Conservation (phyloP, 2,888 invertebrate genomes). For the Machimus atricapillus region DNA sequence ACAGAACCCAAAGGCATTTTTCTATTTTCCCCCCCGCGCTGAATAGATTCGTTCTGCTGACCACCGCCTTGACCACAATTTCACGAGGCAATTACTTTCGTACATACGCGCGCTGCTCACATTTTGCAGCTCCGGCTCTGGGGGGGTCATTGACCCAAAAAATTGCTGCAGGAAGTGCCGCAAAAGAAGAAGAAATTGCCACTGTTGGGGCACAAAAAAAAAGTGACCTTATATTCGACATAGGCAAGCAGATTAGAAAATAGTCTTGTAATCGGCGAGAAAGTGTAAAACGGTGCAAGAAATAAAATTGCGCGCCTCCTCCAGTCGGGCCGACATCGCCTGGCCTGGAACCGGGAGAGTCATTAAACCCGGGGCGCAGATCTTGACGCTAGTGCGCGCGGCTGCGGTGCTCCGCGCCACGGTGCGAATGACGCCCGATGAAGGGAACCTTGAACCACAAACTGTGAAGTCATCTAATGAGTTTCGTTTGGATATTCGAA, state of each 20-base stretch:
- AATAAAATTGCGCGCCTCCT: background rate
- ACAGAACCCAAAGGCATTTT: background rate
- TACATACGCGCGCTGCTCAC: background rate
- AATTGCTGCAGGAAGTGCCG: background rate
- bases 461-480: slow-evolving; percentile 20
- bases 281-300: slow-evolving; percentile 5
- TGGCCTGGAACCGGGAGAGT: background rate
- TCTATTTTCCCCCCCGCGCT: background rate
- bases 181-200: background rate
- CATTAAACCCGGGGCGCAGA: background rate
- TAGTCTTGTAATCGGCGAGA: background rate
- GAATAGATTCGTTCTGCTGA: slow-evolving; percentile 1
- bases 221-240: slow-evolving; percentile 24
- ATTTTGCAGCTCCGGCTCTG: background rate
- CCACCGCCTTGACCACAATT: slow-evolving; percentile 27
- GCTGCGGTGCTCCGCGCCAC: background rate
- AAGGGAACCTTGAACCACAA: slow-evolving; percentile 20
- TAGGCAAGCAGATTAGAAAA: background rate
- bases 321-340: background rate
- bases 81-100: slow-evolving; percentile 17
- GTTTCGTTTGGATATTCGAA: background rate
- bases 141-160: background rate
- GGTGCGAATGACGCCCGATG: background rate
- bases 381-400: background rate
- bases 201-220: background rate